Conservation (phyloP, 2,797 vertebrate species). For the Lepus townsendii region DNA sequence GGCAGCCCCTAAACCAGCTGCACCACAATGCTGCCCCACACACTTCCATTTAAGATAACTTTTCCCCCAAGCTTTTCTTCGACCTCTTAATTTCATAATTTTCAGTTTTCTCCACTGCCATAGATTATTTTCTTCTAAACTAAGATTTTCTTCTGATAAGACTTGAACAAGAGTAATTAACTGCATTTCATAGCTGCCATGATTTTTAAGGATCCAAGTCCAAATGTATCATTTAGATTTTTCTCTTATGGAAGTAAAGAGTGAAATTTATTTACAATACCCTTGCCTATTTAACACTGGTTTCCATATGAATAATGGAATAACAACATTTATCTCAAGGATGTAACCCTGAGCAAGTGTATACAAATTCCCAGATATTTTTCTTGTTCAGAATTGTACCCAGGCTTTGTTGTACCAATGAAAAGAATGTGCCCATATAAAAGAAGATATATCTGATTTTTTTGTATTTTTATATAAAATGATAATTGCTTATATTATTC, state of each 20-base stretch:
- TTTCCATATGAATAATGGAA: background rate
- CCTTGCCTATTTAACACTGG: slow-evolving; percentile 17
- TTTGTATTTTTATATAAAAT: background rate
- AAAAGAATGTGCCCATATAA: background rate
- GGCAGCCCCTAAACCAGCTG: too few relatives aligned
- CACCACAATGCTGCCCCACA: too few relatives aligned
- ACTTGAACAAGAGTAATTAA: slow-evolving; percentile 36
- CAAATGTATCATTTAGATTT: background rate
- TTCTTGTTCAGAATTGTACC: background rate
- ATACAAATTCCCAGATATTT: background rate
- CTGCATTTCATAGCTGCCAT: slow-evolving; percentile 2
- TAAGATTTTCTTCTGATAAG: slow-evolving; percentile 52
- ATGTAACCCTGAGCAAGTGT: background rate
- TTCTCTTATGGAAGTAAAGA: background rate
- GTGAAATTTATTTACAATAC: background rate
- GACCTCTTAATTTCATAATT: slow-evolving; percentile 26
- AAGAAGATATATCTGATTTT: background rate
- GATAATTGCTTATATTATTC: slow-evolving; percentile 13
- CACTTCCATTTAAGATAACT: background rate
- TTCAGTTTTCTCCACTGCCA: slow-evolving; percentile 53
- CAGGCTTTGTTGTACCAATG: background rate
- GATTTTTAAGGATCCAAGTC: slow-evolving; percentile 28
- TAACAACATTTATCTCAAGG: background rate
- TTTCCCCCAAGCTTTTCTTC: background rate
- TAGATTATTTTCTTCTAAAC: slow-evolving; percentile 29